Base-by-base conservation (phyloP, 2,797 vertebrate genomes). In the Pempheris klunzingeri region DNA sequence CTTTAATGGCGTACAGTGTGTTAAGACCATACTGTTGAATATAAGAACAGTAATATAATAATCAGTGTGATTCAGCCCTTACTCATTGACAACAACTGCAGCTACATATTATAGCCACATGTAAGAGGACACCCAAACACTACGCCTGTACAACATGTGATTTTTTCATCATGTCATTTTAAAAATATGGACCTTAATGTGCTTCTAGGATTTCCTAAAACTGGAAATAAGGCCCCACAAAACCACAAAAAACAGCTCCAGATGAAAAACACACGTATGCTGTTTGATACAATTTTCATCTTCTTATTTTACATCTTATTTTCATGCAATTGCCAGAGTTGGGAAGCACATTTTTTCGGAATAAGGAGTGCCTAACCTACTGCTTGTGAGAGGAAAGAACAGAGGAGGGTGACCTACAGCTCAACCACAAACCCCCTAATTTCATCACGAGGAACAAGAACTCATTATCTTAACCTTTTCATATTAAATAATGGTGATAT, bases 401-500 rank as follows among this genome's bases (percentile, higher is more conserved):
- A 20, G 18, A 20, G 17, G 30, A 70, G 15, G 26, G 18, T 44
- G 58, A 71, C 26, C 62, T 38, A 6, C 24, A 20, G 32, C 61
- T 76, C 70, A 83, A 28, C 43, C 41, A 20, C 24, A 52, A n/a
- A n/a, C 28, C 26, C 14, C 28, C 36, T 49, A 1, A n/a, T 49
- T 74, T 44, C 62, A 69, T 46, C 26, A 63, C 0, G 1, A 26
- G 17, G 62, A 52, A 47, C 46, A 43, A 77, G 65, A 68, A 49
- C 46, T 46, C 65, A 65, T 74, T 69, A 62, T 55, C 17, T 6
- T 54, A 52, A 86, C 72, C 58, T 65, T 71, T 67, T 49, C 53
- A 71, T 22, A 57, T 80, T 22, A 47, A 78, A 60, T 71, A 14
- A 62, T 4, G 30, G 22, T 20, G 61, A 59, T 55, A 0, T 14